Percentiles rank a stretch among this genome's conserved stretches.
Conservation (phyloP, 92 coral and sea anemone genomes). For the Anthopleura xanthogrammica region DNA sequence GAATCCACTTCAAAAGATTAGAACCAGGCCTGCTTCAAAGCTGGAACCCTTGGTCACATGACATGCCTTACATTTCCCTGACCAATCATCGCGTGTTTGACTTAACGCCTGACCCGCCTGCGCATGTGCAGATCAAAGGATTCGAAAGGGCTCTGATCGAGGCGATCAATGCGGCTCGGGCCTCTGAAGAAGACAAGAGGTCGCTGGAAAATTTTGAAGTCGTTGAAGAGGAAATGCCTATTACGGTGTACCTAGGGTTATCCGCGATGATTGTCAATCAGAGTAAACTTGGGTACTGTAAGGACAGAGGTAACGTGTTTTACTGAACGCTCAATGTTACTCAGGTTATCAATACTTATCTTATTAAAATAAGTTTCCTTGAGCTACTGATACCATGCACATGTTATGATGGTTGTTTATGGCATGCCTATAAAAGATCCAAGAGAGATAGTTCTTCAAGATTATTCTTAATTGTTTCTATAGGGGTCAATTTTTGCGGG, state of each 20-base stretch:
- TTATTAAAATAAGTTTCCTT: neutral
- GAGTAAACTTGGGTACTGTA: conserved; percentile 90
- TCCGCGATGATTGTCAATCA: conserved; percentile 86
- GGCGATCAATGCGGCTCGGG: conserved; percentile 76
- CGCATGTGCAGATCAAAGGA: conserved; percentile 36
- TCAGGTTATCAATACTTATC: too few relatives aligned
- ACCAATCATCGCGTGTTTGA: conserved; percentile 51
- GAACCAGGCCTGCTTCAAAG: conserved; percentile 77
- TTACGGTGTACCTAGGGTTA: conserved; percentile 73
- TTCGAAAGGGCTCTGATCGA: conserved; percentile 76
- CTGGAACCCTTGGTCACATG: conserved; percentile 97
- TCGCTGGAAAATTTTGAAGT: conserved; percentile 67
- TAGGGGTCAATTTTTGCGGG: neutral
- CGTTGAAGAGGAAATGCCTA: conserved; percentile 78
- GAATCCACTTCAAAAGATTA: conserved; percentile 56
- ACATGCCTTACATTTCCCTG: conserved; percentile 71
- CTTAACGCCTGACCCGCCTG: conserved; percentile 56
- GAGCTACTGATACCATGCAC: neutral
- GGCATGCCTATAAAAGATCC: too few relatives aligned
- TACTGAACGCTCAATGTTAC: conserved; percentile 12
- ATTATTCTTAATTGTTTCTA: neutral
- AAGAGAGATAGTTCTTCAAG: neutral
- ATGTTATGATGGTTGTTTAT: too few relatives aligned
- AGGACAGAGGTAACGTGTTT: conserved; percentile 85
- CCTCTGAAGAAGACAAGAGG: conserved; percentile 33